Conservation (phyloP, 2,888 invertebrate genomes). For the Phanerotoma sp. region DNA sequence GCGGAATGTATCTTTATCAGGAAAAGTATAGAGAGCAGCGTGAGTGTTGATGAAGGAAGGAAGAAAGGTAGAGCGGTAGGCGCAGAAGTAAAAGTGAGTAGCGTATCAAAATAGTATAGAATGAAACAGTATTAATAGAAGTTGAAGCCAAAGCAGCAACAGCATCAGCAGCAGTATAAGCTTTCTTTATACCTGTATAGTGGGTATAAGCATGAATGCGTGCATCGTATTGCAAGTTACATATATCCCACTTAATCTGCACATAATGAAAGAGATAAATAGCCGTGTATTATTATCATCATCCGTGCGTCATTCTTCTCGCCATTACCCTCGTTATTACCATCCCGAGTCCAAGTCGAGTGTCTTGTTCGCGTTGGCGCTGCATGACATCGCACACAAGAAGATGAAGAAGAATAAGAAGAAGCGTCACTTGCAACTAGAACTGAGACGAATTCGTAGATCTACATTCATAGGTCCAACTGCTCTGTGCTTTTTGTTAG, state of each 20-base stretch:
- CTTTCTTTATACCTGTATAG: background rate
- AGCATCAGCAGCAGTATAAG: too few species aligned
- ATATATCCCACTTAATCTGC: slow-evolving; percentile 34
- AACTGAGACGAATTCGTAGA: slow-evolving; percentile 16
- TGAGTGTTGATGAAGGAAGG: too few species aligned
- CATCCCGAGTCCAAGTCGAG: too few species aligned
- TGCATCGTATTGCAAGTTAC: slow-evolving; percentile 9
- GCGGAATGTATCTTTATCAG: too few species aligned
- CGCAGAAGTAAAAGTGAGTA: too few species aligned
- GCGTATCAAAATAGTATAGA: too few species aligned
- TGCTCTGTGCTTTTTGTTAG: too few species aligned
- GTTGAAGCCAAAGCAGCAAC: too few species aligned
- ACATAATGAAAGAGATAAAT: slow-evolving; percentile 38
- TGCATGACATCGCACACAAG: too few species aligned
- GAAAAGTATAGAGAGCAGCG: too few species aligned
- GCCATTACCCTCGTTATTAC: slow-evolving; percentile 15
- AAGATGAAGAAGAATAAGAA: background rate
- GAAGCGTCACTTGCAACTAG: background rate
- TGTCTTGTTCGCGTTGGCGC: slow-evolving; percentile 2
- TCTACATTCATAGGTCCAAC: slow-evolving; percentile 9
- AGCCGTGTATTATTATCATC: slow-evolving; percentile 37
- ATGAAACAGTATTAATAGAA: too few species aligned
- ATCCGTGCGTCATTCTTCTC: slow-evolving; percentile 34
- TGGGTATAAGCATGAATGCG: background rate
- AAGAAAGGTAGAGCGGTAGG: too few species aligned